Conservation (phyloP, 2,113 vertebrate genomes). For the Malaclemys terrapin region DNA sequence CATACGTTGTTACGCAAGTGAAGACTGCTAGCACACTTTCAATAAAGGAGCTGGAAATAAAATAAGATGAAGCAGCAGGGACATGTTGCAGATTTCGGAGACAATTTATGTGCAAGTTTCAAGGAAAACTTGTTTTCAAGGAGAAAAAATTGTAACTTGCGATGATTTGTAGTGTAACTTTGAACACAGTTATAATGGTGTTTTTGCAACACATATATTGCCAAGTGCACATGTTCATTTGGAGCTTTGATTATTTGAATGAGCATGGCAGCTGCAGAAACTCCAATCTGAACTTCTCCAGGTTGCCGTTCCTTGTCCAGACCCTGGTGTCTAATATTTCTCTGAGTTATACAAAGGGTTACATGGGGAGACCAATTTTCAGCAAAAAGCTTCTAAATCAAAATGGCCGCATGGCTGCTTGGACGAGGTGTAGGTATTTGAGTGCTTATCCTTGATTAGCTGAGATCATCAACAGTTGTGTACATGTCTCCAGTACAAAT, state of each 20-base stretch:
- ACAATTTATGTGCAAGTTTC: constrained; percentile 42
- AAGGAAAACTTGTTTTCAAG: constrained; percentile 13
- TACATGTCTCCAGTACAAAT: background rate
- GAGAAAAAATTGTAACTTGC: background rate
- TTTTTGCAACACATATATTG: background rate
- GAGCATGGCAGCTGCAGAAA: background rate
- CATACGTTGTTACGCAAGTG: background rate
- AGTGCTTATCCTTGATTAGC: background rate
- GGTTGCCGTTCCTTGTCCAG: background rate
- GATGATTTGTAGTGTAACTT: background rate
- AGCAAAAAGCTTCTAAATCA: background rate
- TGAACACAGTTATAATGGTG: background rate
- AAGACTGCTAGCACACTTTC: constrained; percentile 4
- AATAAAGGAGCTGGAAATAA: constrained; percentile 10
- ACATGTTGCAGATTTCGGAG: background rate
- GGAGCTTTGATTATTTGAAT: background rate
- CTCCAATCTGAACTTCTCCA: background rate
- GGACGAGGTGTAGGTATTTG: fast-evolving
- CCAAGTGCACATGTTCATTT: constrained; percentile 5
- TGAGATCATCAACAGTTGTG: background rate
- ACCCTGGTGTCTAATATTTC: background rate
- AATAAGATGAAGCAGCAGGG: background rate
- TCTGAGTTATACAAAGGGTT: background rate
- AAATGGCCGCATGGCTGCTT: background rate
- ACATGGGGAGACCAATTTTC: background rate